These are phyloP conservation scores for Homarus gammarus DNA, from an alignment of 2,888 invertebrate genomes.

Conservation along the genomic window DNA sequence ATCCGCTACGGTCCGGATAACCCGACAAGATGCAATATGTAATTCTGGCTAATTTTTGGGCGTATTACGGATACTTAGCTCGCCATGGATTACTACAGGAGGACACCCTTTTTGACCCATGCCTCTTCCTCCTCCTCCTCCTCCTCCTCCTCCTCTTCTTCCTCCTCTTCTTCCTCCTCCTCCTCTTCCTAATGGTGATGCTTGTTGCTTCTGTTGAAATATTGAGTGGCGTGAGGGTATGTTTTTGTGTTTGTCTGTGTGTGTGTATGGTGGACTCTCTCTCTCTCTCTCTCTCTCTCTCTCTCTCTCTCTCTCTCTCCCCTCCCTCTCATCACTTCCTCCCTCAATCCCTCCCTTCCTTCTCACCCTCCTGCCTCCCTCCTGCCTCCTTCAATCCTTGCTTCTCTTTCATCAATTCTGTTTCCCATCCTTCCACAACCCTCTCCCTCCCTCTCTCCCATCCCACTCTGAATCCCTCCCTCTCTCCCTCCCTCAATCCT, in stretches of 20 bases:
- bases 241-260: no score
- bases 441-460: not conserved
- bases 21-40: constrained; percentile 43
- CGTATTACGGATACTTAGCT: constrained; percentile 39
- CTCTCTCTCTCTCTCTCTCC: not conserved
- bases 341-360: no score
- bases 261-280: no score
- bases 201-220: no score
- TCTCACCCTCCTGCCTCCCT: not conserved
- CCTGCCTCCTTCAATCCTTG: no score
- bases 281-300: not conserved
- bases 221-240: no score
- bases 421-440: not conserved
- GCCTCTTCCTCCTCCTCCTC: not conserved
- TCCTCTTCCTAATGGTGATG: no score
- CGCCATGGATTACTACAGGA: not conserved
- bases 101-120: not conserved
- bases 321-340: not conserved
- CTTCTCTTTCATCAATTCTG: no score
- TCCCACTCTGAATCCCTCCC: not conserved
- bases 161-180: not conserved
- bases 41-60: constrained; percentile 42
- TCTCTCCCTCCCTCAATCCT: constrained; percentile 13
- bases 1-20: constrained; percentile 40
- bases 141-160: not conserved